These are phyloP conservation scores for Sinocyclocheilus rhinocerous DNA, from an alignment of 2,113 vertebrate genomes.

Conservation along the genomic window DNA sequence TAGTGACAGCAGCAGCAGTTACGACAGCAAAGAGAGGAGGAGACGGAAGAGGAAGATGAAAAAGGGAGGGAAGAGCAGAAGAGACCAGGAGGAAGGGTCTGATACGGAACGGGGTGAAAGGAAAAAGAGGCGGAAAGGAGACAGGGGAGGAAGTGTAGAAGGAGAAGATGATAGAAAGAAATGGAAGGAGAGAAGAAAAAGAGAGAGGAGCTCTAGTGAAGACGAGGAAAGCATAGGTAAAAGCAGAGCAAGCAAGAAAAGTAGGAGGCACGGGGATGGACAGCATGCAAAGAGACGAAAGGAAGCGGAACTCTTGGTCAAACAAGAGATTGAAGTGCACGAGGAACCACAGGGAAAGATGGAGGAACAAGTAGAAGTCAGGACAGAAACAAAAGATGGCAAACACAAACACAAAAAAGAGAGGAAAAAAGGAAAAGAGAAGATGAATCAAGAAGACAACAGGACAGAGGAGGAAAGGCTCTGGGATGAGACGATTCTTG, in stretches of 20 bases:
- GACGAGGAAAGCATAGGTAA: constrained; percentile 52
- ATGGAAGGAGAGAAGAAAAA: constrained; percentile 34
- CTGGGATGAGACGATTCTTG: constrained; percentile 87
- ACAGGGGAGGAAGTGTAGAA: constrained; percentile 60
- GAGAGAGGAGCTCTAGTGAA: constrained; percentile 52
- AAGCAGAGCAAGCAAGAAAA: constrained; percentile 34
- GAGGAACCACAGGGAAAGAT: constrained; percentile 23
- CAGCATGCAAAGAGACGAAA: constrained; percentile 26
- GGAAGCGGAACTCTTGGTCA: constrained; percentile 14
- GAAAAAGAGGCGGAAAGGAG: constrained; percentile 47
- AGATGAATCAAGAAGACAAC: constrained; percentile 62
- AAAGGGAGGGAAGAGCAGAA: constrained; percentile 49
- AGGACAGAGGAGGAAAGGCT: constrained; percentile 87
- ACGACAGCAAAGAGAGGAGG: constrained; percentile 53
- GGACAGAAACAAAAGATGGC: constrained; percentile 64
- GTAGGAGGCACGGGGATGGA: constrained; percentile 35
- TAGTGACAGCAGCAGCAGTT: constrained; percentile 59
- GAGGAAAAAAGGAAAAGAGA: constrained; percentile 74
- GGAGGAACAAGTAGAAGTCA: constrained; percentile 61
- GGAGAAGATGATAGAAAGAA: constrained; percentile 54
- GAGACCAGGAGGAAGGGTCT: constrained; percentile 55
- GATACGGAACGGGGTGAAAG: constrained; percentile 54
- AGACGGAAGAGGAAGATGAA: constrained; percentile 59
- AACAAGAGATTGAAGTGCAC: constrained; percentile 50
- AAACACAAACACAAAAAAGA: constrained; percentile 74